phyloP scores from a whole-genome alignment of 2,797 vertebrate genomes.

The Girardinus metallicus region DNA sequence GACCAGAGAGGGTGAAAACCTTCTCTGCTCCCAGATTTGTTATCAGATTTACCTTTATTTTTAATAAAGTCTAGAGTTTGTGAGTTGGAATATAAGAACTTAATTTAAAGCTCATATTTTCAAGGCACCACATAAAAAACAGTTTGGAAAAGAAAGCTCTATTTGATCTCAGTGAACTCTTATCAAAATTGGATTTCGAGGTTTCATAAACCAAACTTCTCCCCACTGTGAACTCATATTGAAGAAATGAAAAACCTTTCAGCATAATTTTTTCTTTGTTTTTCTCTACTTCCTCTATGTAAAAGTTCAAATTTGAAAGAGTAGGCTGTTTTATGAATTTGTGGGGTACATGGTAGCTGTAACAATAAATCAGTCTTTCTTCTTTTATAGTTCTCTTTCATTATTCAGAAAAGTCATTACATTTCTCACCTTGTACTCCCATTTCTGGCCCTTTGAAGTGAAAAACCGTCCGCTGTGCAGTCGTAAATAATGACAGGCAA shows the following conservation, averaged over 20 bases:
- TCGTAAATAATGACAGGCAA: conserved; percentile 37
- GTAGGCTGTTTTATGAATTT: conserved; percentile 57
- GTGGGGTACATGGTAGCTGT: conserved; percentile 21
- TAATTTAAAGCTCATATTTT: conserved; percentile 5
- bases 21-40: conserved; percentile 5
- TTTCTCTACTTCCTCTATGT: conserved; percentile 43
- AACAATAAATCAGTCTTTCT: conserved; percentile 33
- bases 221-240: conserved; percentile 38
- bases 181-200: conserved; percentile 47
- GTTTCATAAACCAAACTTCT: conserved; percentile 54
- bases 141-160: conserved; percentile 2
- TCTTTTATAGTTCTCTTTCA: conserved; percentile 17
- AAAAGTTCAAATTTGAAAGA: conserved; percentile 62
- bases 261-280: conserved; percentile 20
- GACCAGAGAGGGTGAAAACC: conserved; percentile 1
- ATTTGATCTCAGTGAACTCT: conserved; percentile 37
- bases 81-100: background rate
- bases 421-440: conserved; percentile 16
- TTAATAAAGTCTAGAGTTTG: background rate
- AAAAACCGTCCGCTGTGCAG: conserved; percentile 37
- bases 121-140: background rate
- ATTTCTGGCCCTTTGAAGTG: conserved; percentile 46
- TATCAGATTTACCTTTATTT: conserved; percentile 21
- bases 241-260: conserved; percentile 58
- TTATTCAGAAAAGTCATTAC: conserved; percentile 34